phyloP scores from a whole-genome alignment of 2,113 vertebrate species.

The Tyrannus savana region DNA sequence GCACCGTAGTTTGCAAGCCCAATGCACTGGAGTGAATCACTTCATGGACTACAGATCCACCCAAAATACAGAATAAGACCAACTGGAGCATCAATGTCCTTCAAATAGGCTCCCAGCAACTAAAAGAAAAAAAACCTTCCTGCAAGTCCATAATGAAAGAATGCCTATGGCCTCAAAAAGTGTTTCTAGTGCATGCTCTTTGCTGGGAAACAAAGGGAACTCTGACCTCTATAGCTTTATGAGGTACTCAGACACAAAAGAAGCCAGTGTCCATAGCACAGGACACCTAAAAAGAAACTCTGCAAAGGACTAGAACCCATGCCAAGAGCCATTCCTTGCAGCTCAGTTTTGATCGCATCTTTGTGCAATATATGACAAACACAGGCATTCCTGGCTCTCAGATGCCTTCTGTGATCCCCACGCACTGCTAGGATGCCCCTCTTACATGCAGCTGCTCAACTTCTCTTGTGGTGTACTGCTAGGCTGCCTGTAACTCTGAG shows the following conservation, averaged over 20 bases:
- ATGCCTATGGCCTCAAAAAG: not conserved
- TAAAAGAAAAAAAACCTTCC: fast-evolving
- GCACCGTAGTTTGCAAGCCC: not conserved
- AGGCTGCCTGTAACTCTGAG: fast-evolving
- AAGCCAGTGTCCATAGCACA: not conserved
- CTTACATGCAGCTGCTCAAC: not conserved
- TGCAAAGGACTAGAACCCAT: not conserved
- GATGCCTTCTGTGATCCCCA: not conserved
- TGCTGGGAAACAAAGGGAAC: too few species aligned
- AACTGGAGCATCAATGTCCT: not conserved
- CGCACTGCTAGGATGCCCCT: fast-evolving
- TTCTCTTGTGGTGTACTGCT: fast-evolving
- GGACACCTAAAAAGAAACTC: not conserved
- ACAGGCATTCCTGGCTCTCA: not conserved
- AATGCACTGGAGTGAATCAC: fast-evolving
- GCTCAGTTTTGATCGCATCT: not conserved
- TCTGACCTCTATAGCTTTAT: not conserved
- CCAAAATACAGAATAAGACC: not conserved
- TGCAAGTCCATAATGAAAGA: fast-evolving
- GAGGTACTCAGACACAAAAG: not conserved
- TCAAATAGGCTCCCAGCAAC: not conserved
- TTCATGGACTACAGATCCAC: not conserved
- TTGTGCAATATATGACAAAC: fast-evolving
- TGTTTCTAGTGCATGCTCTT: not conserved
- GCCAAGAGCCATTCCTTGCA: not conserved